phyloP scores from a whole-genome alignment of 2,113 vertebrate genomes.

The Lophius piscatorius region DNA sequence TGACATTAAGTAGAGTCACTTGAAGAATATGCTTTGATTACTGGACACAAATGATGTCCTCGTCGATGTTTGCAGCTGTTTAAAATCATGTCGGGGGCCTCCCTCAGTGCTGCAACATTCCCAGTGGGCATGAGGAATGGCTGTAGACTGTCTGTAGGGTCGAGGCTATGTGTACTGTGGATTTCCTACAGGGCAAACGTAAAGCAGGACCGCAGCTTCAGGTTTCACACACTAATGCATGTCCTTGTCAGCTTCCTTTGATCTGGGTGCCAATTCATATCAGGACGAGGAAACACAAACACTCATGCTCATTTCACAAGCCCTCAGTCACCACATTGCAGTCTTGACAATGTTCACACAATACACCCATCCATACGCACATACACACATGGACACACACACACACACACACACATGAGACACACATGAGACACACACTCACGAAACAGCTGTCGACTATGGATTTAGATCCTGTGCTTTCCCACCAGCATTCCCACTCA shows the following conservation, averaged over 20 bases:
- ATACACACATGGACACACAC: slow-evolving; percentile 39
- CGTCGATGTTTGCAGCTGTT: slow-evolving; percentile 62
- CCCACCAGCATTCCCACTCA: slow-evolving; percentile 67
- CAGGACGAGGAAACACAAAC: slow-evolving; percentile 57
- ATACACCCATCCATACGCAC: slow-evolving; percentile 44
- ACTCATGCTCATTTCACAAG: slow-evolving; percentile 42
- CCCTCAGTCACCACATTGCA: slow-evolving; percentile 38
- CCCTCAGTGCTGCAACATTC: slow-evolving; percentile 34
- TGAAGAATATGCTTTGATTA: slow-evolving; percentile 7
- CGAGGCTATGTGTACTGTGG: slow-evolving; percentile 50
- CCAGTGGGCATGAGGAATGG: slow-evolving; percentile 35
- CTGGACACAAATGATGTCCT: slow-evolving; percentile 45
- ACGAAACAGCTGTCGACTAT: slow-evolving; percentile 76
- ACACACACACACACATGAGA: slow-evolving; percentile 50
- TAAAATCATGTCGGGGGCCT: slow-evolving; percentile 24
- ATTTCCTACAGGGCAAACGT: slow-evolving; percentile 36
- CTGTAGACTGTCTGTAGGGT: slow-evolving; percentile 9
- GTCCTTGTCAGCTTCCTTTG: slow-evolving; percentile 58
- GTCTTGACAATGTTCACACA: slow-evolving; percentile 34
- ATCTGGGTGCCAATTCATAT: slow-evolving; percentile 59
- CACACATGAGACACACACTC: slow-evolving; percentile 45
- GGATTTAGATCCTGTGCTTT: slow-evolving; percentile 75
- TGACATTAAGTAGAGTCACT: slow-evolving; percentile 17
- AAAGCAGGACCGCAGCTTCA: slow-evolving; percentile 31
- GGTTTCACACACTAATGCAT: slow-evolving; percentile 59